Percentiles rank a stretch among this genome's conserved stretches.
Evolutionary conservation across 1,140 invertebrate species (phyloP).

Genomic region (Brachionus manjavacas): DNA sequence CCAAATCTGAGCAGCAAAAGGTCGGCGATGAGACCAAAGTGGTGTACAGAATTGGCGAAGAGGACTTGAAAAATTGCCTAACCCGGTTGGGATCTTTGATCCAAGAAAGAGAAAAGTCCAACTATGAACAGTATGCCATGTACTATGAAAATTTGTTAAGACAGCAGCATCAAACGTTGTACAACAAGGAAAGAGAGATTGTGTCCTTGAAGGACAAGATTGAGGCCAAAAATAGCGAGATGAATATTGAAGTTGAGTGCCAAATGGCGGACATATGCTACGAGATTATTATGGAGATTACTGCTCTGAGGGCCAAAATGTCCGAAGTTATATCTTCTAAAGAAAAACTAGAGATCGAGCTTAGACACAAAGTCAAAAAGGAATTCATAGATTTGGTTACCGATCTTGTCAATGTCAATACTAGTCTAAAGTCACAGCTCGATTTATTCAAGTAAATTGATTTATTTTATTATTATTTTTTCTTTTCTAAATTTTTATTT

Average conservation of each 20-base stretch:
- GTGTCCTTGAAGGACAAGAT: conserved; percentile 50
- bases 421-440: conserved; percentile 51
- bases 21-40: conserved; percentile 37
- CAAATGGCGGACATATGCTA: conserved; percentile 51
- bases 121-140: conserved; percentile 56
- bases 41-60: conserved; percentile 45
- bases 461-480: neutral
- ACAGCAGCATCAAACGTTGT: conserved; percentile 52
- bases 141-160: conserved; percentile 56
- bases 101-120: conserved; percentile 51
- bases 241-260: conserved; percentile 53
- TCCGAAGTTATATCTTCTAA: conserved; percentile 51
- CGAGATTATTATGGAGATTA: conserved; percentile 54
- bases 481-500: neutral
- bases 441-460: conserved; percentile 53
- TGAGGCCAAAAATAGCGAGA: conserved; percentile 46
- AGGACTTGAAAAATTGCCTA: conserved; percentile 50
- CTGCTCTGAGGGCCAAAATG: conserved; percentile 53
- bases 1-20: conserved; percentile 46
- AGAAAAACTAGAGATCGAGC: conserved; percentile 50
- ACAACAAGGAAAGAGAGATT: conserved; percentile 50
- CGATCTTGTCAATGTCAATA: conserved; percentile 50
- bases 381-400: conserved; percentile 55
- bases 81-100: conserved; percentile 48
- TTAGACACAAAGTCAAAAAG: conserved; percentile 50